Percentiles rank a stretch among this genome's conserved stretches.
phyloP scores from a whole-genome alignment of 2,888 invertebrate genomes.

The Drosophila paranaensis region DNA sequence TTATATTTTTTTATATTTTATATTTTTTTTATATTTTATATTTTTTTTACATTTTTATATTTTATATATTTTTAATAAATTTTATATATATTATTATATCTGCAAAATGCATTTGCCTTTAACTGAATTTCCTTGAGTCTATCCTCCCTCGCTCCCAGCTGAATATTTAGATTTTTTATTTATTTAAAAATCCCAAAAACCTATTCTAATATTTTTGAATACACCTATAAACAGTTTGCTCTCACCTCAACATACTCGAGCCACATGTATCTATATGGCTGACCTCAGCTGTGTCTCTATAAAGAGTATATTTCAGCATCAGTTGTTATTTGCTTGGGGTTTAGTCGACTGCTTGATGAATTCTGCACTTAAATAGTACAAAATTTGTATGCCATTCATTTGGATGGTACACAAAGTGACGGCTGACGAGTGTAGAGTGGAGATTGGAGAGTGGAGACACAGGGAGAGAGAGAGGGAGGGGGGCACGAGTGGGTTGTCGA shows the following conservation, averaged over 20 bases:
- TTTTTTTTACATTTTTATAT: too few species aligned
- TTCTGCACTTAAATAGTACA: slow-evolving; percentile 66
- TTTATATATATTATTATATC: too few species aligned
- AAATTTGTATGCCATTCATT: slow-evolving; percentile 79
- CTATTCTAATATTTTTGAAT: neutral
- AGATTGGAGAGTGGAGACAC: slow-evolving; percentile 3
- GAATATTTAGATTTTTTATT: too few species aligned
- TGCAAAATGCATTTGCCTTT: too few species aligned
- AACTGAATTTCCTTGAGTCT: too few species aligned
- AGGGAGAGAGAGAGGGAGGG: neutral
- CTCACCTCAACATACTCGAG: too few species aligned
- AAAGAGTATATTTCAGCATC: slow-evolving; percentile 10
- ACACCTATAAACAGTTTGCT: neutral
- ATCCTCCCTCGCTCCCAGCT: too few species aligned
- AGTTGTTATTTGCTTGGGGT: slow-evolving; percentile 28
- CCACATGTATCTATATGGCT: neutral
- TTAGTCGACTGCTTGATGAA: slow-evolving; percentile 53
- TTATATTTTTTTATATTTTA: too few species aligned
- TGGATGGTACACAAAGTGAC: slow-evolving; percentile 64
- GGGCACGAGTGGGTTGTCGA: slow-evolving; percentile 31
- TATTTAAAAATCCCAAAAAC: neutral
- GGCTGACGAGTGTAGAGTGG: slow-evolving; percentile 6
- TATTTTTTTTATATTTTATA: too few species aligned
- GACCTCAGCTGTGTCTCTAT: neutral
- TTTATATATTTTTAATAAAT: too few species aligned